Percentiles rank a stretch among this genome's conserved stretches.
Conservation (phyloP, 2,113 vertebrate genomes). For the Hyperoodon ampullatus region DNA sequence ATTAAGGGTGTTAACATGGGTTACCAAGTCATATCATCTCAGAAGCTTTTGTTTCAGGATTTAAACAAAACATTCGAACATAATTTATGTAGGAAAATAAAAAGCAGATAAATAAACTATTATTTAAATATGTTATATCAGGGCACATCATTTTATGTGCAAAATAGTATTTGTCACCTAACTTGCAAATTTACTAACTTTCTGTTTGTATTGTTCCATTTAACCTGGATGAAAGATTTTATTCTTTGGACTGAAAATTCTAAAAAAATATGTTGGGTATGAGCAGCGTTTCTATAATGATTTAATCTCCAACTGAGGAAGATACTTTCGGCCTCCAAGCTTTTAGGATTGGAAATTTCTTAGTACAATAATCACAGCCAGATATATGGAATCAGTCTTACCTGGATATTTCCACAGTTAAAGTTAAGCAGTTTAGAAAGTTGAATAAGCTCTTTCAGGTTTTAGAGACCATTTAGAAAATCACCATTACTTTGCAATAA, state of each 20-base stretch:
- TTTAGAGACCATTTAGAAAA: constrained; percentile 55
- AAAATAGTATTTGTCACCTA: neutral
- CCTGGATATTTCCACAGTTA: neutral
- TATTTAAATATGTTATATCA: neutral
- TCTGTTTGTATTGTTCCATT: neutral
- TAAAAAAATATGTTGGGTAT: no score
- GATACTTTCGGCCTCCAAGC: neutral
- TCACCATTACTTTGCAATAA: constrained; percentile 13
- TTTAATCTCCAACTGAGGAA: neutral
- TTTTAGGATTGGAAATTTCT: neutral
- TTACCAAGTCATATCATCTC: neutral
- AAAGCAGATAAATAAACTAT: neutral
- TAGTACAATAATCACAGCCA: neutral
- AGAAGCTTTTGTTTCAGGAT: neutral
- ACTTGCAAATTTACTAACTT: neutral
- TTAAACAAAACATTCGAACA: neutral
- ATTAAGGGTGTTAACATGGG: neutral
- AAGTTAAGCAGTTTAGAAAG: neutral
- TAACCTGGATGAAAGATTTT: neutral
- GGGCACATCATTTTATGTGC: neutral
- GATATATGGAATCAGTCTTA: neutral
- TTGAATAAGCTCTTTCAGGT: neutral
- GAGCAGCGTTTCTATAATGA: neutral
- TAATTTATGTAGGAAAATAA: neutral
- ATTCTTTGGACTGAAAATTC: neutral